phyloP scores from a whole-genome alignment of 2,888 invertebrate species.

The Eugnorisma glareosa region DNA sequence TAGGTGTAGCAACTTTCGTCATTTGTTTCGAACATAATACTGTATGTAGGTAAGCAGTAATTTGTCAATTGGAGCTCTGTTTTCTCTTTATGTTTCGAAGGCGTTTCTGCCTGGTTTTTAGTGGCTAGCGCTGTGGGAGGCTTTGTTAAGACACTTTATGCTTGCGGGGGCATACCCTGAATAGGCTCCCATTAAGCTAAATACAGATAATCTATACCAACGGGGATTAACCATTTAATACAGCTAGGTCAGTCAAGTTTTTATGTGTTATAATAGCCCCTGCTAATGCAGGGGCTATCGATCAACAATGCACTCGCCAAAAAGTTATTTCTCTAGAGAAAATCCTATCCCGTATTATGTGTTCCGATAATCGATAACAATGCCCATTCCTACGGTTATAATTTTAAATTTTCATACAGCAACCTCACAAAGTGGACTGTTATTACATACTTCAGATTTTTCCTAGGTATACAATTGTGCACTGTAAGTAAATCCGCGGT shows the following conservation, averaged over 20 bases:
- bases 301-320: constrained; percentile 35
- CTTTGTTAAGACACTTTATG: constrained; percentile 49
- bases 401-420: constrained; percentile 56
- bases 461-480: constrained; percentile 54
- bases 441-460: constrained; percentile 63
- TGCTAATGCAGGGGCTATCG: constrained; percentile 12
- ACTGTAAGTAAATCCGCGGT: constrained; percentile 73
- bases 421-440: constrained; percentile 63
- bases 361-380: constrained; percentile 58
- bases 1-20: constrained; percentile 15
- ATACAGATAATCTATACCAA: constrained; percentile 45
- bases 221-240: constrained; percentile 22
- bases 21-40: constrained; percentile 5
- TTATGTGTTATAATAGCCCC: not conserved
- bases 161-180: constrained; percentile 34
- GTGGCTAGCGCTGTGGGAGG: constrained; percentile 43
- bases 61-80: constrained; percentile 27
- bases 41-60: not conserved
- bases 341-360: constrained; percentile 35
- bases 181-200: constrained; percentile 29
- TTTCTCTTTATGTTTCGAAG: constrained; percentile 30
- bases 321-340: constrained; percentile 53
- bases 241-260: not conserved
- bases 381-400: constrained; percentile 63
- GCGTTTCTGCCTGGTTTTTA: constrained; percentile 23